Base-by-base conservation (phyloP, 2,888 invertebrate genomes). In the Sarcophaga caerulescens region DNA sequence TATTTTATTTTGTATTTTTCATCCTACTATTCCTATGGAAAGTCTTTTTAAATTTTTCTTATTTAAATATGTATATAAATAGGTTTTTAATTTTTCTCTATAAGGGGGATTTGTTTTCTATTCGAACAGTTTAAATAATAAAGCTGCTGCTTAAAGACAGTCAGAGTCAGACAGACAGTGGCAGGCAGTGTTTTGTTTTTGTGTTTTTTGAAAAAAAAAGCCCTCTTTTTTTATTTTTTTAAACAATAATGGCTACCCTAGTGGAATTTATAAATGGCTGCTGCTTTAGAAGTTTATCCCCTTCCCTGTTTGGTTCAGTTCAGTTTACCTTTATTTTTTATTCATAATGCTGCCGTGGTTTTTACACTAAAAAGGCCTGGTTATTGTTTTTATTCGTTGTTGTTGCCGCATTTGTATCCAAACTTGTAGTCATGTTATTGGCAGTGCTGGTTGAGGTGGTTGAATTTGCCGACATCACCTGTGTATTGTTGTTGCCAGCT, bases 341-440 rank as follows among this genome's bases (percentile, higher is more conserved):
- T 60, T 73, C 66, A 79, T 71, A 23, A 57, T 62, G 25, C 12
- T 23, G 66, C 59, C 35, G 2, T 35, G 0, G 8, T 1, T 62
- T 88, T 90, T 92, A 93, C 83, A 93, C 93, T 89, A 93, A 90
- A 89, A 93, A 93, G 82, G 93, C 92, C 89, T 93, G 93, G 47
- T 92, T 92, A 85, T 90, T 89, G 84, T 90, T 89, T 85, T 89
- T 89, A 79, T 88, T 89, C 69, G 88, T 84, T 82, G 87, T 59
- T 85, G 84, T 77, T 87, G 82, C 63, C 89, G 85, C 44, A 77
- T 79, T 12, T 79, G 81, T 65, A 69, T 87, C 79, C 76, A 81
- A 59, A 25, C 65, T 88, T 62, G 85, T 80, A 78, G 85, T 76
- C 59, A 19, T 45, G 17, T 21, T 68, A 45, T 60, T 60, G 63